Evolutionary conservation across 2,797 vertebrate species (phyloP).

Genomic region (Phaenicophaeus curvirostris): DNA sequence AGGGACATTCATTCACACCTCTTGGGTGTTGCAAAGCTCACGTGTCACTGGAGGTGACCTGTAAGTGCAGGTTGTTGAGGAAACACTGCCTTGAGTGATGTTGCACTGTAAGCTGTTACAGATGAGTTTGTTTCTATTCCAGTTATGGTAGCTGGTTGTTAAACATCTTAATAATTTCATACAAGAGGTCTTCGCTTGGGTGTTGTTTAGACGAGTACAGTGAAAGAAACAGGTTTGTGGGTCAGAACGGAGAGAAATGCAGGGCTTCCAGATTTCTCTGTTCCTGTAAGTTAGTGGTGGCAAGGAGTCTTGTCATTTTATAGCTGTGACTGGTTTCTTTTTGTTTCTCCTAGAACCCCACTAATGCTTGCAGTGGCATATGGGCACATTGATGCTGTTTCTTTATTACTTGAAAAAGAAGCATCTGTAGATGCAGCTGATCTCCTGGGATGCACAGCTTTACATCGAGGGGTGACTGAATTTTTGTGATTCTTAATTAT

Average conservation of each 20-base stretch:
- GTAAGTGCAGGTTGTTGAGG: background rate
- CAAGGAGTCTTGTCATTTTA: background rate
- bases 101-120: background rate
- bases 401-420: constrained; percentile 93
- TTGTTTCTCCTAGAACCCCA: constrained; percentile 84
- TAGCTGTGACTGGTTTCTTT: background rate
- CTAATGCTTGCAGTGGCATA: constrained; percentile 95
- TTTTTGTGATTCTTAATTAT: background rate
- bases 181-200: background rate
- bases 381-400: constrained; percentile 92
- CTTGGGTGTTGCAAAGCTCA: background rate
- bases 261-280: background rate
- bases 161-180: background rate
- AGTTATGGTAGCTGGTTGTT: background rate
- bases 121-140: background rate
- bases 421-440: constrained; percentile 88
- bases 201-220: background rate
- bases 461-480: constrained; percentile 90
- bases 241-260: background rate
- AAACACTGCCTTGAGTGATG: background rate
- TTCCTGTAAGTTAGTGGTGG: background rate
- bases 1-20: background rate
- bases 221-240: background rate
- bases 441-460: constrained; percentile 88
- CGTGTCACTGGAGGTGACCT: background rate